Evolutionary conservation across 1,140 invertebrate genomes (phyloP).

Genomic region (Ctenoplectra terminalis): DNA sequence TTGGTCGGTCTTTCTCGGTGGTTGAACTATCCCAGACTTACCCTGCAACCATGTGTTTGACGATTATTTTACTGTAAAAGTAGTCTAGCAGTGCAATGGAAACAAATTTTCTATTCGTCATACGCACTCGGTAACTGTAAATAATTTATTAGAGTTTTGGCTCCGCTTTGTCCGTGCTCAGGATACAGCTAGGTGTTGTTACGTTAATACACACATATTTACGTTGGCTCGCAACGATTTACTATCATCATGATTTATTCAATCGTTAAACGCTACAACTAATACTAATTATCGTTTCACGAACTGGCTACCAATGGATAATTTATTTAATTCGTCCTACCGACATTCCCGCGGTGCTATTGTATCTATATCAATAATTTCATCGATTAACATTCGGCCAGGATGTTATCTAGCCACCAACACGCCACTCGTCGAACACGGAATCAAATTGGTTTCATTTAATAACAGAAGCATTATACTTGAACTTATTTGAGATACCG

Average conservation of each 20-base stretch:
- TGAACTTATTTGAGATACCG: neutral
- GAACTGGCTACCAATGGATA: neutral
- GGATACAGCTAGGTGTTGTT: neutral
- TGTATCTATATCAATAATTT: constrained; percentile 19
- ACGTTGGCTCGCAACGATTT: neutral
- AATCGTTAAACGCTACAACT: constrained; percentile 24
- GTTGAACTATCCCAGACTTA: too few species aligned
- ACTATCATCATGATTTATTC: constrained; percentile 24
- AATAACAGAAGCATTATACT: neutral
- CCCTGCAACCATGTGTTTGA: too few species aligned
- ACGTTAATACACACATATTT: constrained; percentile 11
- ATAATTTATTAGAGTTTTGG: constrained; percentile 20
- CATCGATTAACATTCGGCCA: neutral
- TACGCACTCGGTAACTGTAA: neutral
- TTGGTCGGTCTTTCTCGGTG: too few species aligned
- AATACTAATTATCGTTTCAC: constrained; percentile 28
- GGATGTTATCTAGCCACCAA: neutral
- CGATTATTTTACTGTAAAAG: too few species aligned
- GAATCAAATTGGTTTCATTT: neutral
- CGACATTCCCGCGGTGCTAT: neutral
- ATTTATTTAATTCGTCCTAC: constrained; percentile 39
- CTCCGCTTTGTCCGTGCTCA: neutral
- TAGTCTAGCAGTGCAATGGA: neutral
- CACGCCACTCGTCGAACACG: neutral
- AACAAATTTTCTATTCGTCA: constrained; percentile 25